A percentile compares a stretch with the other conserved stretches of the same genome.
Conservation (phyloP, 37 sponge, comb jelly and placozoan species). For the Tethya wilhelma region DNA sequence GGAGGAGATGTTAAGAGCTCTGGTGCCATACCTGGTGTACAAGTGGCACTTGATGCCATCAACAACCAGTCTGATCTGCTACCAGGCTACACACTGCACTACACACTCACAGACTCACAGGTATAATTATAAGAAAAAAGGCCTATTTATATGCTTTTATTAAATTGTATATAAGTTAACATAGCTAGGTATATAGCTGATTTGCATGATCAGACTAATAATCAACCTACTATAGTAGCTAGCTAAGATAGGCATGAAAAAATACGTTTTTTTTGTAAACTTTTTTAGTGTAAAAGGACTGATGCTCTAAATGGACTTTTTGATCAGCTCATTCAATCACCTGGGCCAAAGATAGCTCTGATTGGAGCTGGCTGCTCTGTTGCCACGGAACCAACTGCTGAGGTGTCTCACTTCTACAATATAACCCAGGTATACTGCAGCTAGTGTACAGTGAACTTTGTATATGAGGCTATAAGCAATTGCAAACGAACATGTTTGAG, state of each 20-base stretch:
- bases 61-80: constrained; percentile 27
- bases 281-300: constrained; percentile 11
- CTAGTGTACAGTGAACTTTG: neutral
- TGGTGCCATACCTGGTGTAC: constrained; percentile 27
- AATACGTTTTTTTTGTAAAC: neutral
- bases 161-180: too few relatives aligned
- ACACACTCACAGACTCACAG: constrained; percentile 36
- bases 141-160: too few relatives aligned
- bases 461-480: neutral
- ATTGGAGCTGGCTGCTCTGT: constrained; percentile 20
- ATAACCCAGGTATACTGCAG: constrained; percentile 8
- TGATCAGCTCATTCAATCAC: neutral
- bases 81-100: constrained; percentile 42
- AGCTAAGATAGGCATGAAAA: too few relatives aligned
- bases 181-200: too few relatives aligned
- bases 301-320: neutral
- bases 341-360: constrained; percentile 4
- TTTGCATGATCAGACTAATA: too few relatives aligned
- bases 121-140: too few relatives aligned
- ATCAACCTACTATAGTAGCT: too few relatives aligned
- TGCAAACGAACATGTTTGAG: neutral
- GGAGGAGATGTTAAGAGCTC: constrained; percentile 31
- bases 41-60: constrained; percentile 39
- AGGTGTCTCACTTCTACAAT: constrained; percentile 23
- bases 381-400: constrained; percentile 29